A percentile compares a stretch with the other conserved stretches of the same genome.
These are phyloP conservation scores for Stenolophus ochropezus DNA, from an alignment of 2,888 invertebrate genomes.

Conservation along the genomic window DNA sequence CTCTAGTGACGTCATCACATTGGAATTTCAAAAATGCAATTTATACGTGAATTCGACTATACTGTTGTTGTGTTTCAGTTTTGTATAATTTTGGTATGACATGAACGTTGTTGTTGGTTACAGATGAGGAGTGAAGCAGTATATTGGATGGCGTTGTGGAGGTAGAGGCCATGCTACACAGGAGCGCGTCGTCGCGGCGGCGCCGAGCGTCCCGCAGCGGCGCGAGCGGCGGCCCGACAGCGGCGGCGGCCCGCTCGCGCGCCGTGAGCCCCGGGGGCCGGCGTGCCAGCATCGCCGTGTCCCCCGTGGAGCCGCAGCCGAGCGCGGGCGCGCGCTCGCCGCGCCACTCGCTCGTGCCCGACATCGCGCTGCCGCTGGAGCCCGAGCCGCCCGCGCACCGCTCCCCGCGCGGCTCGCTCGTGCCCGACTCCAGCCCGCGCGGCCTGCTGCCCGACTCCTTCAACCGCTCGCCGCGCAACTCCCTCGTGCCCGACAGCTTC, in stretches of 20 bases:
- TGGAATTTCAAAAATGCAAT: too few species aligned
- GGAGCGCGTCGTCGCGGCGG: slow-evolving; percentile 81
- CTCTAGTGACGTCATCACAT: too few species aligned
- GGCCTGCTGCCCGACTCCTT: slow-evolving; percentile 74
- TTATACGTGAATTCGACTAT: background rate
- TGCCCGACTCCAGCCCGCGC: slow-evolving; percentile 77
- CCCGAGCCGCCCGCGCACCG: slow-evolving; percentile 76
- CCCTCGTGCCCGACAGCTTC: slow-evolving; percentile 74
- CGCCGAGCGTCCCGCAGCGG: slow-evolving; percentile 81
- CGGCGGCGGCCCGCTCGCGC: slow-evolving; percentile 74
- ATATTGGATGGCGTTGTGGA: background rate
- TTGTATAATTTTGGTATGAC: background rate
- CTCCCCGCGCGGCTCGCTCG: slow-evolving; percentile 73
- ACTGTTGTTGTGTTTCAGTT: background rate
- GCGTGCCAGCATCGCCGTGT: slow-evolving; percentile 71
- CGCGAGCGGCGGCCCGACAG: slow-evolving; percentile 75
- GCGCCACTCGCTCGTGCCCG: slow-evolving; percentile 80
- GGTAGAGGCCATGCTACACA: slow-evolving; percentile 76
- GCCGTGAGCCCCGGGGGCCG: slow-evolving; percentile 70
- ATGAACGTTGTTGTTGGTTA: background rate
- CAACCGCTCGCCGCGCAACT: slow-evolving; percentile 76
- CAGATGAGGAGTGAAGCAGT: background rate
- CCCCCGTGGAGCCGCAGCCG: slow-evolving; percentile 69
- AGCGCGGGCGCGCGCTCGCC: slow-evolving; percentile 73
- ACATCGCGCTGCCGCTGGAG: slow-evolving; percentile 71